Percentiles rank a stretch among this genome's conserved stretches.
These are phyloP conservation scores for Albula glossodonta DNA, from an alignment of 2,113 vertebrate genomes.

Conservation along the genomic window DNA sequence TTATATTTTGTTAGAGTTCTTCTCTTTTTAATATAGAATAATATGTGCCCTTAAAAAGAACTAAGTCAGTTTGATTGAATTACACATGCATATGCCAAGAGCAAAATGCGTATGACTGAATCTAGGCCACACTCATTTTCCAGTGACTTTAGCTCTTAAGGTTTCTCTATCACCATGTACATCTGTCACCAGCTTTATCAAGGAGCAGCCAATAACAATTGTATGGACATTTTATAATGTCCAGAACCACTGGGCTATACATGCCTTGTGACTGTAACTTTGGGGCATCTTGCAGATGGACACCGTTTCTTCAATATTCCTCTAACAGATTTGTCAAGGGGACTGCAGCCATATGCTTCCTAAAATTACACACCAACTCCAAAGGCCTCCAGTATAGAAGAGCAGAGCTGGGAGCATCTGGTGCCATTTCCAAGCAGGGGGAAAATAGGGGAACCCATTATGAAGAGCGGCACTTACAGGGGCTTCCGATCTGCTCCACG, in stretches of 20 bases:
- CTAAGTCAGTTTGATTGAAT: no score
- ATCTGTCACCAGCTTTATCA: background rate
- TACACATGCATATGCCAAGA: no score
- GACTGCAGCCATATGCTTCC: background rate
- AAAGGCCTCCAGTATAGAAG: background rate
- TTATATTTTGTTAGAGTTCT: no score
- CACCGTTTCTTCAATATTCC: background rate
- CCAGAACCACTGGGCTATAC: background rate
- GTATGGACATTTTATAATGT: background rate
- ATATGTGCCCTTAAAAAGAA: no score
- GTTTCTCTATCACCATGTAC: background rate
- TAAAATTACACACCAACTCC: background rate
- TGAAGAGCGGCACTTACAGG: background rate
- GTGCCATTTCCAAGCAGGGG: background rate
- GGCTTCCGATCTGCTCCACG: background rate
- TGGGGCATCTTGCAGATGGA: background rate
- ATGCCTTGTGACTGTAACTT: background rate
- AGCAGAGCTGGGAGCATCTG: background rate
- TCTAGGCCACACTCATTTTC: no score
- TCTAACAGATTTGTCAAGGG: background rate
- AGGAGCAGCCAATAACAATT: background rate
- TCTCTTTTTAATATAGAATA: no score
- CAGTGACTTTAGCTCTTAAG: no score
- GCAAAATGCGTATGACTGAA: no score
- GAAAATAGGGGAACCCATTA: background rate